Percentiles rank a stretch among this genome's conserved stretches.
Conservation (phyloP, 1,140 invertebrate species). For the Pomacea maculata region DNA sequence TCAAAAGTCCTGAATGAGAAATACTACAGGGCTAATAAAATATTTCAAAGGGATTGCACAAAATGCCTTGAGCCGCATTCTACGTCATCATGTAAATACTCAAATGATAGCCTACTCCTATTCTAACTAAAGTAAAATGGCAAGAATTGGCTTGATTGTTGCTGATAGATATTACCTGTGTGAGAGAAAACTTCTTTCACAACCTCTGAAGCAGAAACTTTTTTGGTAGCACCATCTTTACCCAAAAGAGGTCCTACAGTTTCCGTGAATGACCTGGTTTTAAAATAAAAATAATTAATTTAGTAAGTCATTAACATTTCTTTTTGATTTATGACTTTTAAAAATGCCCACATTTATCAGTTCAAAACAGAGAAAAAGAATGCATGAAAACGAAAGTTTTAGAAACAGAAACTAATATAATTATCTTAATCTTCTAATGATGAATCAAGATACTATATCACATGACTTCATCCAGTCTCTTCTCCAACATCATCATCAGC, state of each 20-base stretch:
- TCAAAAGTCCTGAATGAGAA: too few relatives aligned
- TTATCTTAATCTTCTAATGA: too few relatives aligned
- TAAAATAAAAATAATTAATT: slow-evolving; percentile 14
- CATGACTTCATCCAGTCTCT: neutral
- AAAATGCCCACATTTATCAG: neutral
- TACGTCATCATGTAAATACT: too few relatives aligned
- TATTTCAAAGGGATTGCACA: too few relatives aligned
- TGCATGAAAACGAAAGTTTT: too few relatives aligned
- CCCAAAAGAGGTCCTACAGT: slow-evolving; percentile 59
- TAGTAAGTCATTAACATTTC: neutral
- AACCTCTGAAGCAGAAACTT: slow-evolving; percentile 53
- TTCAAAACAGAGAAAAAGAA: neutral
- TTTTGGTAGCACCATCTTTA: slow-evolving; percentile 35
- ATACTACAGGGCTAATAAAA: too few relatives aligned
- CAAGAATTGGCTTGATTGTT: neutral
- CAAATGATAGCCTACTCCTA: too few relatives aligned
- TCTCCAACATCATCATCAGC: neutral
- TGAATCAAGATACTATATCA: too few relatives aligned
- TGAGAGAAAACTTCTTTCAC: slow-evolving; percentile 58
- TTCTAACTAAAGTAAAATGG: neutral
- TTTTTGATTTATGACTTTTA: neutral
- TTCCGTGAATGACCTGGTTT: slow-evolving; percentile 48
- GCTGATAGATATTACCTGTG: slow-evolving; percentile 34
- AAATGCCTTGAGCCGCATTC: too few relatives aligned
- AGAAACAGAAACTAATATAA: too few relatives aligned